Base-by-base conservation (phyloP, 1,140 invertebrate species). In the Adelges cooleyi region DNA sequence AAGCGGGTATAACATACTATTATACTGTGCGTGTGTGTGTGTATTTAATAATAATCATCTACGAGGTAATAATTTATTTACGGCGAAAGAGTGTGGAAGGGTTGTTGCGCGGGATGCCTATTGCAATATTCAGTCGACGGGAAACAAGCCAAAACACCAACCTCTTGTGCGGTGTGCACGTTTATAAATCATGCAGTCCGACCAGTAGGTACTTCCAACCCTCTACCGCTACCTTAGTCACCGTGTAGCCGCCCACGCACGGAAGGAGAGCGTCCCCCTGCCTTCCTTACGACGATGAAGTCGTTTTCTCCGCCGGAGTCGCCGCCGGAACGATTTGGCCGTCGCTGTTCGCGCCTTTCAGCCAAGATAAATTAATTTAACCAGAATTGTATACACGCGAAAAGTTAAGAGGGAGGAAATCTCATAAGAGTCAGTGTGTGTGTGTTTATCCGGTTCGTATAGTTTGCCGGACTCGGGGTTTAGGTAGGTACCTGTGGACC, bases 101-200 rank as follows among this genome's bases (percentile, higher is more conserved):
- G 11, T 3, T n/a, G n/a, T n/a, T n/a, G n/a, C 10, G 49, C 6
- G 17, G 33, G 18, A 38, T 15, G 36, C 36, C 53, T 56, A 42
- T 42, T 56, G 53, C 53, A 56, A 42, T 56, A 44, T 56, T 56
- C 53, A 56, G 10, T 38, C 53, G 36, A 56, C 53, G 53, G 53
- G 38, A 56, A 56, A 56, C 53, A 56, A 56, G 53, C 53, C 53
- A 56, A 56, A 56, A 56, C 53, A 56, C 38, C 33, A 56, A 56
- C 53, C 53, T 56, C 53, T 56, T 56, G 53, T 42, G 38, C 38
- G 53, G 36, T 56, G n/a, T n/a, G n/a, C n/a, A 22, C 38, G 53
- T 25, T 33, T 33, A 56, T 56, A 56, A 56, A 56, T 56, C 53
- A 56, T 56, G 38, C 53, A 56, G 40, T 13, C n/a, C 27, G 49